phyloP scores from a whole-genome alignment of 2,888 invertebrate species.

The Rotaria socialis region DNA sequence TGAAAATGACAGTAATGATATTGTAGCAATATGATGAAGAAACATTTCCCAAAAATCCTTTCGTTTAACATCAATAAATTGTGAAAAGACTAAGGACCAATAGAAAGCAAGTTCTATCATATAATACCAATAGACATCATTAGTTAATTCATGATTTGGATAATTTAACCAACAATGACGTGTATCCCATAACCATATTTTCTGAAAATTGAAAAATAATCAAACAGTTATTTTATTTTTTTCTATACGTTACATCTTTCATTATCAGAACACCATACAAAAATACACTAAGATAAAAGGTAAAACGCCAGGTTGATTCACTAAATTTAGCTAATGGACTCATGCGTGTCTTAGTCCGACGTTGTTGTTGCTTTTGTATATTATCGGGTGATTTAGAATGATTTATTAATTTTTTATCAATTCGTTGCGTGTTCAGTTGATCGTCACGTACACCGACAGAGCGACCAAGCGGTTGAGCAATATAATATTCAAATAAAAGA shows the following conservation, averaged over 20 bases:
- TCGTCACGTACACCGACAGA: not conserved
- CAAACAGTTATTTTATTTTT: not conserved
- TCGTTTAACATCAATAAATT: conserved; percentile 72
- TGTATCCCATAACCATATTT: conserved; percentile 87
- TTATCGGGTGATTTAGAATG: not conserved
- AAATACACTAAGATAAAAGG: conserved; percentile 40
- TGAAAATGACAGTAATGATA: conserved; percentile 75
- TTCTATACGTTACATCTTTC: conserved; percentile 31
- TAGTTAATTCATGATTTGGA: conserved; percentile 73
- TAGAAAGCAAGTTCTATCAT: conserved; percentile 90
- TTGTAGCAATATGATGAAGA: conserved; percentile 88
- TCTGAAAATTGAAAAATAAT: conserved; percentile 58
- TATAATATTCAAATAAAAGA: not conserved
- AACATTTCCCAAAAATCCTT: conserved; percentile 92
- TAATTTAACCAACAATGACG: conserved; percentile 77
- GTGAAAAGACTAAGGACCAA: conserved; percentile 73
- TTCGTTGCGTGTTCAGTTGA: not conserved
- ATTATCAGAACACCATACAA: conserved; percentile 36
- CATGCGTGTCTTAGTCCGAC: not conserved
- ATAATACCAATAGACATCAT: conserved; percentile 91
- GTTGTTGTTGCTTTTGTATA: not conserved
- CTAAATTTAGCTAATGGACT: conserved; percentile 40
- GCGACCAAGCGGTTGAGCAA: conserved; percentile 18
- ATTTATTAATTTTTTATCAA: not conserved
- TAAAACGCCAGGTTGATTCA: conserved; percentile 43